These are phyloP conservation scores for Mechanitis mazaeus DNA, from an alignment of 2,888 invertebrate genomes.

Conservation along the genomic window DNA sequence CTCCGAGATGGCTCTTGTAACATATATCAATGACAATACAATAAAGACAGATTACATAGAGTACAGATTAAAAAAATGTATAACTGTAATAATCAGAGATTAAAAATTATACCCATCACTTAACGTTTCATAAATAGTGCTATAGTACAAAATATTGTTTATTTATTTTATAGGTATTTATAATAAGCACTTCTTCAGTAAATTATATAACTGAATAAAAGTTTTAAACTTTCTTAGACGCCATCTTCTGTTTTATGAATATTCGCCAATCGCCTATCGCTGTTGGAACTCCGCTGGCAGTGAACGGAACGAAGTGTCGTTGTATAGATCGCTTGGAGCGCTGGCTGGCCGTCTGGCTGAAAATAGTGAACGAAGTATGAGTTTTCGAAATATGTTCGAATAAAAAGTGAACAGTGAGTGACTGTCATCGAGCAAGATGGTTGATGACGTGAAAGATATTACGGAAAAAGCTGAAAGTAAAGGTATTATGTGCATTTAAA, in stretches of 20 bases:
- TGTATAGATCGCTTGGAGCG: slow-evolving; percentile 74
- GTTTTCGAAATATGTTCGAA: slow-evolving; percentile 76
- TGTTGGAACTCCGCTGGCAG: slow-evolving; percentile 59
- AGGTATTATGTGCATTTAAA: slow-evolving; percentile 71
- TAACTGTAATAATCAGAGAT: no score
- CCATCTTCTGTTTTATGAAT: slow-evolving; percentile 42
- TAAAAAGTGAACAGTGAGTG: slow-evolving; percentile 75
- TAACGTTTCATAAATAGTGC: no score
- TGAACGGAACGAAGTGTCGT: slow-evolving; percentile 75
- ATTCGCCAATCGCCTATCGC: slow-evolving; percentile 39
- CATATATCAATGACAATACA: no score
- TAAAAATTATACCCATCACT: no score
- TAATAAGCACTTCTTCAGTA: no score
- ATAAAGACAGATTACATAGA: no score
- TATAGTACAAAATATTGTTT: no score
- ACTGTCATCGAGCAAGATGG: slow-evolving; percentile 76
- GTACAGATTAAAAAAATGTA: no score
- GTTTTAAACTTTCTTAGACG: slow-evolving; percentile 37
- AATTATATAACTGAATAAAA: background rate
- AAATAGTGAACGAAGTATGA: slow-evolving; percentile 76
- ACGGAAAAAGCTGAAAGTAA: slow-evolving; percentile 74
- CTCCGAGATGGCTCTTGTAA: no score
- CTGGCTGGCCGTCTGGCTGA: slow-evolving; percentile 70
- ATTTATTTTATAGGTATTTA: no score
- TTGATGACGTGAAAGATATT: slow-evolving; percentile 75